Base-by-base conservation (phyloP, 2,113 vertebrate genomes). In the Gymnobelideus leadbeateri region DNA sequence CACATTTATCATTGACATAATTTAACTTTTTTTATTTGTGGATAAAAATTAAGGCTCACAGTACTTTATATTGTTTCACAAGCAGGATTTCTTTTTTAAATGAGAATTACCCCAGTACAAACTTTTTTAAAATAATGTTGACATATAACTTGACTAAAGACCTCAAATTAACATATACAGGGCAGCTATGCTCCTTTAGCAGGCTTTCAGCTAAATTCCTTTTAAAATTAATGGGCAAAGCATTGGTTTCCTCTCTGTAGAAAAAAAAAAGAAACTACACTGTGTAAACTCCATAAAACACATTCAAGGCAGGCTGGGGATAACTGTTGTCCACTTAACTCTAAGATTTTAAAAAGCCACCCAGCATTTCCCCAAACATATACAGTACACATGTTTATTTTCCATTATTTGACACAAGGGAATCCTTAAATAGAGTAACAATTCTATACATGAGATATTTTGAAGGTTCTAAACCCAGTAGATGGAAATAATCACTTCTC, bases 41-140 rank as follows among this genome's bases (percentile, higher is more conserved):
- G 98, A 98, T 98, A 98, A 98, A 98, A 98, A 98, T 98, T 98
- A 98, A 98, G 98, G 98, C 98, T 98, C 98, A 98, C 98, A 98
- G 98, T 98, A 98, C 97, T 98, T 97, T 94, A 92, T 94, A 97
- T 98, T 97, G 98, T 98, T 98, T 98, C 98, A 98, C 98, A 98
- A 98, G 98, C 98, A 98, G 98, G 98, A 98, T 98, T 97, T 98
- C 47, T 61, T 57, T 68, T 61, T 68, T 14, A 84, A 84, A 84
- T 43, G 97, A 97, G 96, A 97, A 91, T 11, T 52, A 91, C 96
- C 97, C 96, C 93, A 0, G 14, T 96, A 98, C 97, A 98, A 98
- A 98, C 93, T 95, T 96, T 97, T 51, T 98, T 94, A 89, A 96
- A 98, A 51, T 50, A 96, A 37, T 94, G 97, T 97, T 97, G 98